Conservation (phyloP, 2,888 invertebrate species). For the Sinelater perroti region DNA sequence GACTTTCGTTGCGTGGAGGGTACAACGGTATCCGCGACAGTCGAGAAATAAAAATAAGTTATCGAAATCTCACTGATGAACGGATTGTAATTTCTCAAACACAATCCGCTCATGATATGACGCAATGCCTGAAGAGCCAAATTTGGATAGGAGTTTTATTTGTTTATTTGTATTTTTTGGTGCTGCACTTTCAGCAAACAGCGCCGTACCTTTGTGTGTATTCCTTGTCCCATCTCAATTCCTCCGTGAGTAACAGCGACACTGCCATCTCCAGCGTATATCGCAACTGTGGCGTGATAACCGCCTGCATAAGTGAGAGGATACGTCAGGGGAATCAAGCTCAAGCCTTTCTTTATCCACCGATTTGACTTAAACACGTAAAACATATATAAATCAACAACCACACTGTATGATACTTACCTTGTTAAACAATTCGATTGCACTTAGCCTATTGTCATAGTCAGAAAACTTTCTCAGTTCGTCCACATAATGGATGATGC, state of each 20-base stretch:
- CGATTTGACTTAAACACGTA: slow-evolving; percentile 73
- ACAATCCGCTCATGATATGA: no score
- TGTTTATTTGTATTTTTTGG: no score
- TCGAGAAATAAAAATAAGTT: no score
- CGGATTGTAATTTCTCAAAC: no score
- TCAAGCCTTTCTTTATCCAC: slow-evolving; percentile 82
- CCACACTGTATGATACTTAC: slow-evolving; percentile 55
- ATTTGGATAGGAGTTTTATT: no score
- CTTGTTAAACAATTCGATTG: slow-evolving; percentile 69
- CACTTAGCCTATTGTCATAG: slow-evolving; percentile 65
- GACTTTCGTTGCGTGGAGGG: no score
- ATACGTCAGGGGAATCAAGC: slow-evolving; percentile 76
- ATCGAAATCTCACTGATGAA: no score
- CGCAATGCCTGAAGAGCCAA: no score
- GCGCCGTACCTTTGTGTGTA: slow-evolving; percentile 81
- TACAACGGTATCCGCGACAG: no score
- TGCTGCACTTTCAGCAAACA: no score
- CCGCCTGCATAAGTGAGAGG: slow-evolving; percentile 64
- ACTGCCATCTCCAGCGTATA: slow-evolving; percentile 76
- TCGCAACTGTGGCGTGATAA: slow-evolving; percentile 69
- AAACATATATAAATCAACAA: slow-evolving; percentile 2
- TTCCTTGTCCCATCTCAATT: slow-evolving; percentile 83
- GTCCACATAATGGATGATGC: slow-evolving; percentile 63
- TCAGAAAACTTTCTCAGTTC: slow-evolving; percentile 67
- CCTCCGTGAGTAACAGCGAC: slow-evolving; percentile 78